A percentile compares a stretch with the other conserved stretches of the same genome.
Evolutionary conservation across 64 coral and sea anemone genomes (phyloP).

Genomic region (Montipora capricornis): DNA sequence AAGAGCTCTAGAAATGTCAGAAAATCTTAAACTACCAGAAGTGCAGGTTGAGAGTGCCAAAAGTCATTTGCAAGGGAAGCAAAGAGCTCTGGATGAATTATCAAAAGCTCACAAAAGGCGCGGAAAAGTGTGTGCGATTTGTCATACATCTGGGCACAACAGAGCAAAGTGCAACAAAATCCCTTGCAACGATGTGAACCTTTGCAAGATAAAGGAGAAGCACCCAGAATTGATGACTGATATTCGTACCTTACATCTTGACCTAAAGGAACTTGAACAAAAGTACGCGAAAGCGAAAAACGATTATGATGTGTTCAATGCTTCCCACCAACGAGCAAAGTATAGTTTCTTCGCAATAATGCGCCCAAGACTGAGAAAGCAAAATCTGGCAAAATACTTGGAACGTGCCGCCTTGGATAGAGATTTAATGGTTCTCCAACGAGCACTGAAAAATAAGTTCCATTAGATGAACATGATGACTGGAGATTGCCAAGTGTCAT

Average conservation of each 20-base stretch:
- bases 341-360: conserved; percentile 32
- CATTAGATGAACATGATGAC: conserved; percentile 52
- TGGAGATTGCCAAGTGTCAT: conserved; percentile 54
- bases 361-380: background rate
- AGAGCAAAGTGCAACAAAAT: background rate
- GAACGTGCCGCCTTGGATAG: conserved; percentile 13
- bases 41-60: conserved; percentile 58
- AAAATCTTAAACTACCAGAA: conserved; percentile 43
- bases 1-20: conserved; percentile 52
- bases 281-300: conserved; percentile 17
- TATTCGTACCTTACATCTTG: conserved; percentile 33
- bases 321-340: conserved; percentile 27
- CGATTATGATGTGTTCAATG: background rate
- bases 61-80: conserved; percentile 55
- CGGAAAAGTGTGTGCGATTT: conserved; percentile 45
- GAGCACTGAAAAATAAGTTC: conserved; percentile 54
- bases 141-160: conserved; percentile 28
- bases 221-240: conserved; percentile 18
- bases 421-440: conserved; percentile 47
- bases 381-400: conserved; percentile 20
- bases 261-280: conserved; percentile 39
- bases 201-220: conserved; percentile 21
- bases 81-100: conserved; percentile 39
- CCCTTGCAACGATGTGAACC: conserved; percentile 34
- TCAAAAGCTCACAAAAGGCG: background rate